Conservation (phyloP, 1,140 invertebrate genomes). For the Physella acuta region DNA sequence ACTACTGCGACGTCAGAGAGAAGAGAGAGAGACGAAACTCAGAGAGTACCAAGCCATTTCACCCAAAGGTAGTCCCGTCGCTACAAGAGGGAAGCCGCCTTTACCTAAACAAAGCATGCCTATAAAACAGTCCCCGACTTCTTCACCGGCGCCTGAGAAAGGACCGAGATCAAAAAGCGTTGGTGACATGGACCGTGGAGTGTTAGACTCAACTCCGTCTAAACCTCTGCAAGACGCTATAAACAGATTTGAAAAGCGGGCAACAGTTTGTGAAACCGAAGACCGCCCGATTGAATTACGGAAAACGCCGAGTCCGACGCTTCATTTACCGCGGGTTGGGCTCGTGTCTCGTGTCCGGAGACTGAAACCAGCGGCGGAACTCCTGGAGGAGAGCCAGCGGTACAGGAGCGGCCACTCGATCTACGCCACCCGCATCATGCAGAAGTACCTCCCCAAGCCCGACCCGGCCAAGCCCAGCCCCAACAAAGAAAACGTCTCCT, state of each 20-base stretch:
- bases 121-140: constrained; percentile 25
- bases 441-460: constrained; percentile 41
- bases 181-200: constrained; percentile 22
- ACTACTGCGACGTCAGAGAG: constrained; percentile 23
- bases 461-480: constrained; percentile 10
- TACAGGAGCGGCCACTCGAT: constrained; percentile 50
- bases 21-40: constrained; percentile 26
- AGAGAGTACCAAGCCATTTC: constrained; percentile 25
- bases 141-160: neutral
- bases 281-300: constrained; percentile 28
- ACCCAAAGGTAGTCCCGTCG: constrained; percentile 25
- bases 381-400: constrained; percentile 50
- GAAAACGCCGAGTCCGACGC: constrained; percentile 33
- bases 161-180: constrained; percentile 30
- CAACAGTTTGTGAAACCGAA: constrained; percentile 32
- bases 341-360: constrained; percentile 32
- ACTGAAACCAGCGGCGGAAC: constrained; percentile 52
- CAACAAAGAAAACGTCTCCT: constrained; percentile 51
- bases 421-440: constrained; percentile 45
- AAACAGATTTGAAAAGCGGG: constrained; percentile 28
- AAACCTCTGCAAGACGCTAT: constrained; percentile 23
- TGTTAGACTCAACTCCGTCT: neutral
- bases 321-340: constrained; percentile 33
- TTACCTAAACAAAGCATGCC: constrained; percentile 26
- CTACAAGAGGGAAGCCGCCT: constrained; percentile 29